A percentile compares a stretch with the other conserved stretches of the same genome.
These are phyloP conservation scores for Mormyrus lacerda DNA, from an alignment of 2,113 vertebrate genomes.

Conservation along the genomic window DNA sequence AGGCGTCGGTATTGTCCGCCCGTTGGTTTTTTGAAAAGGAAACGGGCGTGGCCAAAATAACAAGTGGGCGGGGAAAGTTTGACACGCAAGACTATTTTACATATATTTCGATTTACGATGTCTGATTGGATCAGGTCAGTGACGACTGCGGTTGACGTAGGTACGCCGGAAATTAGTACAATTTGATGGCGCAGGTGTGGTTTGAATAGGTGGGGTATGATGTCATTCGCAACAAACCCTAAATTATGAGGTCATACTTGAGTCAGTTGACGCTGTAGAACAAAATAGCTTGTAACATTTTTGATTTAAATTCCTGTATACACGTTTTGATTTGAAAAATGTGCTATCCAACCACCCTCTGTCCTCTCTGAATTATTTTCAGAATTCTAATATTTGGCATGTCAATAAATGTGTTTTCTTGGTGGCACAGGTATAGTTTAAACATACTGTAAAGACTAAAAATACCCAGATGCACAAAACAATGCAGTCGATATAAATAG, in stretches of 20 bases:
- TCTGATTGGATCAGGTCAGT: conserved; percentile 10
- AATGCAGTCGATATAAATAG: neutral
- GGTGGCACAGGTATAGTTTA: neutral
- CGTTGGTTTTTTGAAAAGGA: neutral
- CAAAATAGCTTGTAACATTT: neutral
- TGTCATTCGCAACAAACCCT: neutral
- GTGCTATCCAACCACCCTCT: neutral
- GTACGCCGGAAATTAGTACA: neutral
- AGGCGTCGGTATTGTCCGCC: neutral
- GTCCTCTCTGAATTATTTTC: neutral
- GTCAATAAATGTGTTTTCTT: neutral
- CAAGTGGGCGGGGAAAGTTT: neutral
- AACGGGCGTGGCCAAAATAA: neutral
- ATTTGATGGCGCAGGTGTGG: neutral
- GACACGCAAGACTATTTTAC: neutral
- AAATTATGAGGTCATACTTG: neutral
- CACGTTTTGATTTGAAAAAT: neutral
- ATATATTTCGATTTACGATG: neutral
- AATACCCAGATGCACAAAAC: neutral
- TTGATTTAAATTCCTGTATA: neutral
- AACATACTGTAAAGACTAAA: neutral
- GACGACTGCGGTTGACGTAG: neutral
- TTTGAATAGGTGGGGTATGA: neutral
- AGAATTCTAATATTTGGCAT: neutral
- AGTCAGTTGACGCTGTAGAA: neutral